Evolutionary conservation across 1,140 invertebrate genomes (phyloP).

Genomic region (Glomeris maerens): DNA sequence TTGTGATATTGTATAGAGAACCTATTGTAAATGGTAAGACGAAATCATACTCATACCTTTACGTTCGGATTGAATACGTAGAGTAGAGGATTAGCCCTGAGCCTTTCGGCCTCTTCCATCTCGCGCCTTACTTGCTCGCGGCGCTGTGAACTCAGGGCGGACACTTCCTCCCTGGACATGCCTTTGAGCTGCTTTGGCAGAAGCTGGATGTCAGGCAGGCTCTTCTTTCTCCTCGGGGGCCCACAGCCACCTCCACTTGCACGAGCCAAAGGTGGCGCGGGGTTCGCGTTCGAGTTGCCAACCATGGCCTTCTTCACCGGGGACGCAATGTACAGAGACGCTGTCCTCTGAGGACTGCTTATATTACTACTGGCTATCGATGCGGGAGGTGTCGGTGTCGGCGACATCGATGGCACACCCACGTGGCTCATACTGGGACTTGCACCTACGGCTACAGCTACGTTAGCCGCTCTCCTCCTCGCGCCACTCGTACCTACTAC

Average conservation of each 20-base stretch:
- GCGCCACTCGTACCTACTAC: not conserved
- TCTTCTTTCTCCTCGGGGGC: conserved; percentile 52
- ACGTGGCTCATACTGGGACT: not conserved
- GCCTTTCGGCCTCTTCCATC: conserved; percentile 78
- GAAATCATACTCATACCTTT: conserved; percentile 67
- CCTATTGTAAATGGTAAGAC: too few relatives aligned
- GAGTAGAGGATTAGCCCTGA: conserved; percentile 81
- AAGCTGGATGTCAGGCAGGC: conserved; percentile 68
- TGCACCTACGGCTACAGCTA: not conserved
- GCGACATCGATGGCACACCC: too few relatives aligned
- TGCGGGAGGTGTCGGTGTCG: conserved; percentile 7
- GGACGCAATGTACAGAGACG: conserved; percentile 43
- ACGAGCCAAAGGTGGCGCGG: not conserved
- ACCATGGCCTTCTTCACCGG: conserved; percentile 12
- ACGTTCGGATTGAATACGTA: conserved; percentile 92
- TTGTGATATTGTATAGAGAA: too few relatives aligned
- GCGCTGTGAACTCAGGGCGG: conserved; percentile 74
- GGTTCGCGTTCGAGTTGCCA: conserved; percentile 15
- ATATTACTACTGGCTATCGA: conserved; percentile 12
- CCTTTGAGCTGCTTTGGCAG: conserved; percentile 56
- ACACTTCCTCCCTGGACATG: conserved; percentile 89
- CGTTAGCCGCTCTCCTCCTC: not conserved
- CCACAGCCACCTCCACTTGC: conserved; percentile 8
- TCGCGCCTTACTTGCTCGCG: conserved; percentile 83
- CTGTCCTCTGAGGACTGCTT: conserved; percentile 78